phyloP scores from a whole-genome alignment of 1,140 invertebrate species.

The Zaprionus lachaisei region DNA sequence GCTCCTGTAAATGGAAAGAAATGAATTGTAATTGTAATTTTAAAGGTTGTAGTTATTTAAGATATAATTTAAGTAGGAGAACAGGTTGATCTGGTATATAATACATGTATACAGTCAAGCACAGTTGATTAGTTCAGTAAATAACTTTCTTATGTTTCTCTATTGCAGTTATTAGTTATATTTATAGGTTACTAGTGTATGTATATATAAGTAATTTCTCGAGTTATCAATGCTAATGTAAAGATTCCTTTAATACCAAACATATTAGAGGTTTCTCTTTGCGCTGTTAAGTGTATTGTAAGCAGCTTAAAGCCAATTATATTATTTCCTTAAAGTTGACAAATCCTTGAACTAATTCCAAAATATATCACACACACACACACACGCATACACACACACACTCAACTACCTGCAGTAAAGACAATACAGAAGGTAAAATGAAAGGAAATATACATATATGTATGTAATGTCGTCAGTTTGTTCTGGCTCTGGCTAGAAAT shows the following conservation, averaged over 20 bases:
- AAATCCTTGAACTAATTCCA: conserved; percentile 44
- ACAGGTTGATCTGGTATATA: no score
- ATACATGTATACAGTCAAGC: no score
- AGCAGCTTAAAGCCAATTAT: conserved; percentile 14
- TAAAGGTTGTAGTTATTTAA: no score
- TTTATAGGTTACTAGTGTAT: no score
- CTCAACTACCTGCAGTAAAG: neutral
- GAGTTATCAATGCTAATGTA: neutral
- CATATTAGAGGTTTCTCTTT: neutral
- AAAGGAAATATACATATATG: neutral
- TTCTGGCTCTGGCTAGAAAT: conserved; percentile 14
- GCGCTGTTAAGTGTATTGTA: neutral
- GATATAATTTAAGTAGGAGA: no score
- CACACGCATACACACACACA: neutral
- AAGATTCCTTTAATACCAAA: neutral
- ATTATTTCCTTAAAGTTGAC: conserved; percentile 18
- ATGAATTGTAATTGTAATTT: no score
- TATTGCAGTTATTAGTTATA: no score
- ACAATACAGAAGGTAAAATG: conserved; percentile 38
- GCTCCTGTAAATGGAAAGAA: no score
- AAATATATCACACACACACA: neutral
- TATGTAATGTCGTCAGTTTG: conserved; percentile 15
- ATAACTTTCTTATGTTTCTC: no score
- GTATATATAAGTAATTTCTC: no score
- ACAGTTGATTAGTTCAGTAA: no score